A percentile compares a stretch with the other conserved stretches of the same genome.
Conservation (phyloP, 1,140 invertebrate species). For the Oncopeltus fasciatus region DNA sequence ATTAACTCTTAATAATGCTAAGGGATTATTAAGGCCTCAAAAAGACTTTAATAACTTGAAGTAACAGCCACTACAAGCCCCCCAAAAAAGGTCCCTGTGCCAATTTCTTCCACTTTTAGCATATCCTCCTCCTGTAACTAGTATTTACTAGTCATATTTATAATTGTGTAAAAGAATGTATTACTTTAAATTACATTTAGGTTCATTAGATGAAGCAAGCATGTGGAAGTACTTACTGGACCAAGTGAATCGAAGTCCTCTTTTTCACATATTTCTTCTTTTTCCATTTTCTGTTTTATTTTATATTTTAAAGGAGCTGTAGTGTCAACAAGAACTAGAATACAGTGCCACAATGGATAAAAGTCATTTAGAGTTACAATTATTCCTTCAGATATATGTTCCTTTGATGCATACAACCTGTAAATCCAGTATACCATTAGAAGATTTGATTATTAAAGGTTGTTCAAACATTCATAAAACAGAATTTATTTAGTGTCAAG, state of each 20-base stretch:
- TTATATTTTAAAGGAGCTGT: slow-evolving; percentile 36
- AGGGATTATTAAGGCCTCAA: no score
- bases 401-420: slow-evolving; percentile 41
- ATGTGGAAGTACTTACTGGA: slow-evolving; percentile 25
- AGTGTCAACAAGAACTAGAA: slow-evolving; percentile 46
- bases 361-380: slow-evolving; percentile 40
- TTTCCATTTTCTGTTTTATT: slow-evolving; percentile 13
- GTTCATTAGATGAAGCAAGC: not conserved
- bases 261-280: not conserved
- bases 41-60: no score
- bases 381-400: slow-evolving; percentile 38
- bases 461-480: not conserved
- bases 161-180: not conserved
- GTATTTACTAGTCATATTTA: not conserved
- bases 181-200: not conserved
- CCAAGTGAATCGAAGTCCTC: slow-evolving; percentile 27
- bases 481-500: no score
- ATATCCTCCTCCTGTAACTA: not conserved
- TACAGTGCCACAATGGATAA: slow-evolving; percentile 40
- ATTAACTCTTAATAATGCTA: no score
- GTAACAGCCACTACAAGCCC: no score
- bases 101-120: no score
- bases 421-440: slow-evolving; percentile 12
- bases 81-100: no score
- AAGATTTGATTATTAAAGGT: not conserved